These are phyloP conservation scores for Morpho achilles DNA, from an alignment of 2,888 invertebrate species.

Conservation along the genomic window DNA sequence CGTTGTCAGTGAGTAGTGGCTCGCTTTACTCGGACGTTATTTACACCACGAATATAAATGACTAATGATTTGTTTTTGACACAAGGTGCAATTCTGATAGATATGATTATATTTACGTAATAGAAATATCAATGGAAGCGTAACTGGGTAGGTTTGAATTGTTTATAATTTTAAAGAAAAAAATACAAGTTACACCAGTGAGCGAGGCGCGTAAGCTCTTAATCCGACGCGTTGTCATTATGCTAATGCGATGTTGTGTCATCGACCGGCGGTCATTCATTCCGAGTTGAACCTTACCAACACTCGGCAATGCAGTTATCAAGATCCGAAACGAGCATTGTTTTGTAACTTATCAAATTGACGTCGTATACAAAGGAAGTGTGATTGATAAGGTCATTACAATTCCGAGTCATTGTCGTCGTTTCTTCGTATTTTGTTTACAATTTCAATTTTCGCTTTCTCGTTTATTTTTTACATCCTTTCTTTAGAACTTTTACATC, in stretches of 20 bases:
- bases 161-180: too few relatives aligned
- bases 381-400: neutral
- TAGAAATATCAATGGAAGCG: neutral
- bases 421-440: too few relatives aligned
- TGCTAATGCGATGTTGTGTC: constrained; percentile 49
- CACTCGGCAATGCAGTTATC: constrained; percentile 8
- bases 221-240: constrained; percentile 31
- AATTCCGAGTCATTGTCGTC: too few relatives aligned
- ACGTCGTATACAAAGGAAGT: neutral
- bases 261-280: constrained; percentile 40
- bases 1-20: too few relatives aligned
- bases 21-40: too few relatives aligned
- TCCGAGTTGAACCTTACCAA: constrained; percentile 18
- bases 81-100: too few relatives aligned
- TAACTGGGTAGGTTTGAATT: neutral
- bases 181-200: neutral
- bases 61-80: too few relatives aligned
- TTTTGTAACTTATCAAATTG: neutral
- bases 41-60: too few relatives aligned
- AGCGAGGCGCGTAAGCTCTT: constrained; percentile 18
- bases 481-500: too few relatives aligned
- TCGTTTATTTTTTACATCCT: too few relatives aligned
- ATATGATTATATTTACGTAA: too few relatives aligned
- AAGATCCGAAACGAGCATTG: constrained; percentile 1
- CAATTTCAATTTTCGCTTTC: too few relatives aligned